phyloP scores from a whole-genome alignment of 92 coral and sea anemone species.

The Parazoanthus darwini region DNA sequence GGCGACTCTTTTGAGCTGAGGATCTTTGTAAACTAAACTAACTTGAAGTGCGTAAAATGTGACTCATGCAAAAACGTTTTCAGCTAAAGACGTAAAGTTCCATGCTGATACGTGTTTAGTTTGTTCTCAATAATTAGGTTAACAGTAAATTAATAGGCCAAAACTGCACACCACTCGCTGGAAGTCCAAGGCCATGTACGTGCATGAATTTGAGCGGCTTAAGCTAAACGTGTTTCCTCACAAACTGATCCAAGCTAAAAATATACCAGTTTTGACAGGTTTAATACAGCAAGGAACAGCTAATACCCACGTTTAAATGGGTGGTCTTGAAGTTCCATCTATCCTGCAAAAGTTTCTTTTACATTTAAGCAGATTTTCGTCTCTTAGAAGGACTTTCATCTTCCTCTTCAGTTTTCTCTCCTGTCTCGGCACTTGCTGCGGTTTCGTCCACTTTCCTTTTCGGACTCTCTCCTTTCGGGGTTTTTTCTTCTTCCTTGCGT shows the following conservation, averaged over 20 bases:
- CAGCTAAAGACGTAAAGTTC: neutral
- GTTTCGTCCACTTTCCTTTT: conserved; percentile 21
- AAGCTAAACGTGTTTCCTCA: neutral
- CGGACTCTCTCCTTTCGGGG: conserved; percentile 3
- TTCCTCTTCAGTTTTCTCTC: conserved; percentile 54
- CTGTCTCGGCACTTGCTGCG: conserved; percentile 9
- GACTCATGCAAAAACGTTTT: neutral
- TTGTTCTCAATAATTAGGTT: neutral
- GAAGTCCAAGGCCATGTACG: conserved; percentile 24
- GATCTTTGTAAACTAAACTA: neutral
- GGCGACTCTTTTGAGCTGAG: neutral
- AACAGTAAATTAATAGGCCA: neutral
- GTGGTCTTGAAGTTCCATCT: neutral
- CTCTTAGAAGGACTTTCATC: conserved; percentile 74
- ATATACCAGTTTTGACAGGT: conserved; percentile 32
- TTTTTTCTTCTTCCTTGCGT: conserved; percentile 32
- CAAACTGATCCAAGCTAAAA: conserved; percentile 6
- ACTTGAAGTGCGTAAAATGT: neutral
- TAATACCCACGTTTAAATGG: conserved; percentile 26
- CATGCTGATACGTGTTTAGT: conserved; percentile 9
- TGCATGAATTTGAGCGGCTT: neutral
- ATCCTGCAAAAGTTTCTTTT: neutral
- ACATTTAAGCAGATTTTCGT: conserved; percentile 54
- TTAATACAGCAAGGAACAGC: neutral
- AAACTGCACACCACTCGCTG: neutral